Evolutionary conservation across 2,888 invertebrate genomes (phyloP), one percentile per base, ranked within the genome.

Genomic region (Ochlodes sylvanus): DNA sequence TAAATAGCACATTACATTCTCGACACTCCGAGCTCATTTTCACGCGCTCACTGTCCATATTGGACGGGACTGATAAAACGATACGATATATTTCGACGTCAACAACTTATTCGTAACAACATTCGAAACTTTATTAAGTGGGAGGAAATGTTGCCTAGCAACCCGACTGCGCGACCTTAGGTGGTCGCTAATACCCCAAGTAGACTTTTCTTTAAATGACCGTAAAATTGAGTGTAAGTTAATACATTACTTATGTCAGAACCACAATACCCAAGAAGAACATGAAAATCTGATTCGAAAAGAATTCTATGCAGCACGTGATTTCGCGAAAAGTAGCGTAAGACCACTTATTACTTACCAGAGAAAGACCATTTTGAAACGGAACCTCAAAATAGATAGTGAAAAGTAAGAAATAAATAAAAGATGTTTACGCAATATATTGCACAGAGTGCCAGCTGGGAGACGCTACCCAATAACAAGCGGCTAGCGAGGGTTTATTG

Each of bases 1-100:
- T 89, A 88, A 89, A 88, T 85, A 84, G 83, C 84, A 85, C 86
- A 85, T 88, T 86, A 89, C 85, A 79, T 85, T 79, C 76, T 76
- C 77, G 73, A 76, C 77, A 77, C 75, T 75, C 72, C 77, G n/a
- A n/a, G 82, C 83, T 83, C 81, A 82, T 84, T 84, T 82, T 79
- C 79, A 80, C 80, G 80, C 79, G 75, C 79, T 81, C 77, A 71
- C 75, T 47, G 63, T 56, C 56, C 55, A 17, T 17, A 55, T 44
- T 47, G 44, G 56, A 55, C 44, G 41, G 42, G n/a, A 17, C 56
- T 12, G 17, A 56, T 56, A 56, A 44, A 64, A 64, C 15, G 19
- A 17, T 47, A 21, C 44, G 14, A 50, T 57, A 57, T 64, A 64
- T 57, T 27, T 15, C 44, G n/a, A 44, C 21, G 44, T 44, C 44